phyloP scores from a whole-genome alignment of 2,888 invertebrate genomes.

The Rhingia campestris region DNA sequence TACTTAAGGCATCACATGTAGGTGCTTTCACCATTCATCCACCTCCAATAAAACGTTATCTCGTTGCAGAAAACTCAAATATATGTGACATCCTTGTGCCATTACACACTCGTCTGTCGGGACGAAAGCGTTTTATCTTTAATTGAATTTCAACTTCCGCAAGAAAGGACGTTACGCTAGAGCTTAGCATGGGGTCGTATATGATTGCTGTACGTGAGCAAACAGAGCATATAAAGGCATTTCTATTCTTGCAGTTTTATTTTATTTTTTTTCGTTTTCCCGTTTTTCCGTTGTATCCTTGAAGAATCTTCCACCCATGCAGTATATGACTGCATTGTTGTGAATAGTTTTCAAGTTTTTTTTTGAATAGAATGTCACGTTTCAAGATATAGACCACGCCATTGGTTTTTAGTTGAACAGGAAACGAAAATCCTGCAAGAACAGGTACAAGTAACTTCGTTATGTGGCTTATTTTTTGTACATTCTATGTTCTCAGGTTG shows the following conservation, averaged over 20 bases:
- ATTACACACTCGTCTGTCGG: conserved; percentile 49
- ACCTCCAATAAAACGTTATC: conserved; percentile 45
- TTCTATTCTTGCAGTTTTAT: not conserved
- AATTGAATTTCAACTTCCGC: conserved; percentile 59
- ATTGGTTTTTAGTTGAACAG: not conserved
- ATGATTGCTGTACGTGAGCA: not conserved
- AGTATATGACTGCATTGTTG: not conserved
- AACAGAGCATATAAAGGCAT: conserved; percentile 10
- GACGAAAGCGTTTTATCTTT: conserved; percentile 58
- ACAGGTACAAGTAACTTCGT: too few relatives aligned
- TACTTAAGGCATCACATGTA: too few relatives aligned
- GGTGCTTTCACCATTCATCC: conserved; percentile 2
- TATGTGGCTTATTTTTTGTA: too few relatives aligned
- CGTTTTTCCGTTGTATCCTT: conserved; percentile 12
- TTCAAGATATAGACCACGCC: not conserved
- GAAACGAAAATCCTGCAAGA: not conserved
- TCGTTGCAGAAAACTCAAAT: conserved; percentile 48
- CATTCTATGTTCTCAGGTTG: too few relatives aligned
- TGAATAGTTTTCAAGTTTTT: not conserved
- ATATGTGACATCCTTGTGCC: conserved; percentile 61
- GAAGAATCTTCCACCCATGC: not conserved
- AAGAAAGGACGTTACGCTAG: conserved; percentile 4
- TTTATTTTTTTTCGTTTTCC: conserved; percentile 5
- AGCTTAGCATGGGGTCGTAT: not conserved
- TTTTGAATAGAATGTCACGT: conserved; percentile 17